Evolutionary conservation across 2,797 vertebrate species (phyloP).

Genomic region (Lacerta viridis): DNA sequence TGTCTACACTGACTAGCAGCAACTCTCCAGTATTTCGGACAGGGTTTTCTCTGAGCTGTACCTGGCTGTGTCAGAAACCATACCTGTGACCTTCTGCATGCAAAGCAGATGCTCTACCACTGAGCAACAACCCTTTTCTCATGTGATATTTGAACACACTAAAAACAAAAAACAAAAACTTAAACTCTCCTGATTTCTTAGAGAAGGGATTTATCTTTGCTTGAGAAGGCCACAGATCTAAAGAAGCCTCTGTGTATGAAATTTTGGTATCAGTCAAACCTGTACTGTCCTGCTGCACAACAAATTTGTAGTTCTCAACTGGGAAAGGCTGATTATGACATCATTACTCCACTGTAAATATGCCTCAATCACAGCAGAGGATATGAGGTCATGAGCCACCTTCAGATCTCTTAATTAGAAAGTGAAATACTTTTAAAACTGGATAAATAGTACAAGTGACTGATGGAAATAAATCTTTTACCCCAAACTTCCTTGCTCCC

Average conservation of each 20-base stretch:
- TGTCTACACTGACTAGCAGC: too few species aligned
- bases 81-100: background rate
- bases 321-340: background rate
- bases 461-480: background rate
- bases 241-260: background rate
- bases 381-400: background rate
- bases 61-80: too few species aligned
- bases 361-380: too few species aligned
- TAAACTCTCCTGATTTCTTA: conserved; percentile 24
- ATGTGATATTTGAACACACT: conserved; percentile 36
- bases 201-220: conserved; percentile 25
- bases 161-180: background rate
- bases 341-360: background rate
- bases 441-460: background rate
- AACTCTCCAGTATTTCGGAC: too few species aligned
- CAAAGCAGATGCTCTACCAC: background rate
- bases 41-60: too few species aligned
- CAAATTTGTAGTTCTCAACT: background rate
- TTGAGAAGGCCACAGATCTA: conserved; percentile 1
- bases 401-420: background rate
- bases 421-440: background rate
- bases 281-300: background rate
- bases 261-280: background rate
- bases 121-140: background rate
- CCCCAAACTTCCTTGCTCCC: too few species aligned